phyloP scores from a whole-genome alignment of 2,888 invertebrate species.

The Cartodere bifasciata region DNA sequence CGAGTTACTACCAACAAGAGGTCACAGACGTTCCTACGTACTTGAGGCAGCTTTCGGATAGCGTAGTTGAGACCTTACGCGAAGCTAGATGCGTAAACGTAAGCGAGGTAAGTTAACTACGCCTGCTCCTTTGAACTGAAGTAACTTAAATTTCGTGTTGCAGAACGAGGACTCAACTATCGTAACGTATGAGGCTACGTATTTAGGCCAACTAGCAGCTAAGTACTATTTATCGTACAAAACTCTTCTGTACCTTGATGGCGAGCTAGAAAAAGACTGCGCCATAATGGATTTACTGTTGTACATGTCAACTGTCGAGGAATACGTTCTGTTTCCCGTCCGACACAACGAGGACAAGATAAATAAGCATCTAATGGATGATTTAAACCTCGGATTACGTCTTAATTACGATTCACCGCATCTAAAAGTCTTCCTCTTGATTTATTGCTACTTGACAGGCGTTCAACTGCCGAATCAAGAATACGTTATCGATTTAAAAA shows the following conservation, averaged over 20 bases:
- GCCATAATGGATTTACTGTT: slow-evolving; percentile 60
- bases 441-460: slow-evolving; percentile 90
- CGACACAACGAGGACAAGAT: slow-evolving; percentile 93
- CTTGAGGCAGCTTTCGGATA: slow-evolving; percentile 71
- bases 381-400: slow-evolving; percentile 58
- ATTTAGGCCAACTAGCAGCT: slow-evolving; percentile 87
- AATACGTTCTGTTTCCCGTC: slow-evolving; percentile 89
- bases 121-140: neutral
- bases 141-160: slow-evolving; percentile 4
- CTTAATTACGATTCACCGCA: slow-evolving; percentile 80
- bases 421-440: slow-evolving; percentile 83
- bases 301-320: slow-evolving; percentile 73
- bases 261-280: slow-evolving; percentile 49
- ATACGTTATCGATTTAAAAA: slow-evolving; percentile 92
- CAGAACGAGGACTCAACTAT: slow-evolving; percentile 6
- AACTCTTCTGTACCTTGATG: slow-evolving; percentile 75
- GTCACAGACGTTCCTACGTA: slow-evolving; percentile 61
- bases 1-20: slow-evolving; percentile 74
- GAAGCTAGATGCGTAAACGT: slow-evolving; percentile 65
- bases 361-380: slow-evolving; percentile 79
- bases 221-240: slow-evolving; percentile 92
- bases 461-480: slow-evolving; percentile 78
- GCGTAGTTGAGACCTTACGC: slow-evolving; percentile 56
- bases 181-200: slow-evolving; percentile 45
- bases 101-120: slow-evolving; percentile 45